Percentiles rank a stretch among this genome's conserved stretches.
These are phyloP conservation scores for Oostethus manadensis DNA, from an alignment of 2,113 vertebrate species.

Conservation along the genomic window DNA sequence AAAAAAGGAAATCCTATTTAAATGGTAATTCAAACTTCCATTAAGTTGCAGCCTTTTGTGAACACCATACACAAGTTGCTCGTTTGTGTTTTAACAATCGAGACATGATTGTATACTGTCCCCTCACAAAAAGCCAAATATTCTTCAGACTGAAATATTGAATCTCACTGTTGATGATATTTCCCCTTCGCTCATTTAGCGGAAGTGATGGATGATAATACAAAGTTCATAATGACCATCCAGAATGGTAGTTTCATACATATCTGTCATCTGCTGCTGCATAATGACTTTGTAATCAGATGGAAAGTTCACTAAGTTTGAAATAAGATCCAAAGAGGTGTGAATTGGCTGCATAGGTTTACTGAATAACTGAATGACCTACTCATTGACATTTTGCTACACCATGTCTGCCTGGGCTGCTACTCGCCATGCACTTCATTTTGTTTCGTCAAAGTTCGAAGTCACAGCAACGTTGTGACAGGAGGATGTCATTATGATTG, in stretches of 20 bases:
- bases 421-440: slow-evolving; percentile 24
- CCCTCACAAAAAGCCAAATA: slow-evolving; percentile 52
- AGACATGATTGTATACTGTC: slow-evolving; percentile 53
- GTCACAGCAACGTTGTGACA: slow-evolving; percentile 41
- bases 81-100: slow-evolving; percentile 49
- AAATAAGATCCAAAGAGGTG: slow-evolving; percentile 21
- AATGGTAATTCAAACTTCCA: slow-evolving; percentile 76
- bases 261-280: slow-evolving; percentile 13
- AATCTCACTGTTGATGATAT: slow-evolving; percentile 44
- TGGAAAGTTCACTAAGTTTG: slow-evolving; percentile 20
- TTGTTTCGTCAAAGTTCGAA: slow-evolving; percentile 30
- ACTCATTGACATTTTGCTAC: too few relatives aligned
- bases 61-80: slow-evolving; percentile 57
- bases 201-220: slow-evolving; percentile 34
- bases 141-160: slow-evolving; percentile 51
- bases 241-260: slow-evolving; percentile 17
- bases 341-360: not conserved
- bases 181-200: slow-evolving; percentile 37
- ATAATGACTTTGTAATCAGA: slow-evolving; percentile 41
- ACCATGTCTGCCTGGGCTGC: slow-evolving; percentile 15
- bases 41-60: slow-evolving; percentile 63
- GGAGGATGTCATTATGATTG: slow-evolving; percentile 15
- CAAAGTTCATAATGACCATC: slow-evolving; percentile 38
- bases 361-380: too few relatives aligned
- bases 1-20: slow-evolving; percentile 69